These are phyloP conservation scores for Xylota segnis DNA, from an alignment of 2,888 invertebrate genomes.

Conservation along the genomic window DNA sequence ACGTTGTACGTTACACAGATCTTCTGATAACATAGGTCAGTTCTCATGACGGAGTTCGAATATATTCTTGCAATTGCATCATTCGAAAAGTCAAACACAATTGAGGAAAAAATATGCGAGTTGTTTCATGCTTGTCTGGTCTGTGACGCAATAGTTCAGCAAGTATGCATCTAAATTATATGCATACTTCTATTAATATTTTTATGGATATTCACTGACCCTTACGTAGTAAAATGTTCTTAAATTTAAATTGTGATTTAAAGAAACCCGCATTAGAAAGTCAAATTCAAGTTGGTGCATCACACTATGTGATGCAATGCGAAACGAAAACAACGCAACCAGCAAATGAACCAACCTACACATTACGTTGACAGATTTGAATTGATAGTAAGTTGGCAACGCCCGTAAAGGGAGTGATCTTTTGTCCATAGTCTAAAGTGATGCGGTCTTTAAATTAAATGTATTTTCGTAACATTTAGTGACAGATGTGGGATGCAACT, in stretches of 20 bases:
- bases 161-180: too few species aligned
- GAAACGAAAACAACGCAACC: not conserved
- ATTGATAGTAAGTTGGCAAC: not conserved
- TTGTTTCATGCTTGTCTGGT: too few species aligned
- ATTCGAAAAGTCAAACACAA: too few species aligned
- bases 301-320: not conserved
- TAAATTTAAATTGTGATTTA: not conserved
- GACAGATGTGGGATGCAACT: slow-evolving; percentile 1
- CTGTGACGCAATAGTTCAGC: too few species aligned
- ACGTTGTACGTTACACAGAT: too few species aligned
- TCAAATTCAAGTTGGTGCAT: too few species aligned
- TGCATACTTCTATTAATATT: too few species aligned
- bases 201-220: too few species aligned
- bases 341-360: not conserved
- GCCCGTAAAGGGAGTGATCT: not conserved
- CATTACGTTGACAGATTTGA: not conserved
- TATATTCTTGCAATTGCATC: too few species aligned
- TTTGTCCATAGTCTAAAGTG: not conserved
- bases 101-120: too few species aligned
- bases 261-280: not conserved
- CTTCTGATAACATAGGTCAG: too few species aligned
- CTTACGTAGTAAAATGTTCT: not conserved
- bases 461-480: not conserved
- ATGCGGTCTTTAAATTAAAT: not conserved
- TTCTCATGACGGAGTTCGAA: too few species aligned